Evolutionary conservation across 2,797 vertebrate genomes (phyloP), one percentile per base, ranked within the genome.

Genomic region (Micropoecilia bifurca): DNA sequence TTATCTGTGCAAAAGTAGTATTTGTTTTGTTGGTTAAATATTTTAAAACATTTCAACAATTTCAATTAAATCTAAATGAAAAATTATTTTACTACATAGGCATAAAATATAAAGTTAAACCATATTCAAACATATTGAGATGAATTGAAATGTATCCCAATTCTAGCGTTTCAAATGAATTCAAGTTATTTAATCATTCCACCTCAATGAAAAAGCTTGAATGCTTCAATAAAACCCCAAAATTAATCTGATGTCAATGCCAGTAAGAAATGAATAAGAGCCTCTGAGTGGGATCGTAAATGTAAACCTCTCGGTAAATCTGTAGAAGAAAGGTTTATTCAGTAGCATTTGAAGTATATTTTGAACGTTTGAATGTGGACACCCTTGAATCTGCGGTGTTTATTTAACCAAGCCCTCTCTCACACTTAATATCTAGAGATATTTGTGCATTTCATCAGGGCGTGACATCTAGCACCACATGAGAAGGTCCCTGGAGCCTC

Each of bases 391-490:
- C 33, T 48, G 6, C 12, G 22, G 13, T 20, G 9, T 5, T 25
- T 5, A 13, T 10, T 48, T 57, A 78, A 22, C 53, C 30, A 47
- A 53, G 39, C 20, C 25, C 39, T 66, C 46, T 16, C n/a, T 71
- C 69, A 53, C 57, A n/a, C 41, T 72, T 22, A 1, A 75, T 76
- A 73, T 84, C 71, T 81, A 78, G 77, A 50, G 47, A 71, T 90
- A 83, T 80, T 83, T 90, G 76, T 88, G 73, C 81, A 81, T 88
- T 79, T 79, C 46, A 39, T 81, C 82, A 57, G 73, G 1, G 0
- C 57, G 68, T 83, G 85, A 87, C 89, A 89, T 91, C 90, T 90
- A 83, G 85, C 45, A 1, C 78, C 48, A 79, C 72, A 69, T 57
- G 63, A 78, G 36, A 84, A 75, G 1, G 46, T 89, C 88, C 83